Percentiles rank a stretch among this genome's conserved stretches.
phyloP scores from a whole-genome alignment of 1,140 invertebrate species.

The Babylonia areolata region DNA sequence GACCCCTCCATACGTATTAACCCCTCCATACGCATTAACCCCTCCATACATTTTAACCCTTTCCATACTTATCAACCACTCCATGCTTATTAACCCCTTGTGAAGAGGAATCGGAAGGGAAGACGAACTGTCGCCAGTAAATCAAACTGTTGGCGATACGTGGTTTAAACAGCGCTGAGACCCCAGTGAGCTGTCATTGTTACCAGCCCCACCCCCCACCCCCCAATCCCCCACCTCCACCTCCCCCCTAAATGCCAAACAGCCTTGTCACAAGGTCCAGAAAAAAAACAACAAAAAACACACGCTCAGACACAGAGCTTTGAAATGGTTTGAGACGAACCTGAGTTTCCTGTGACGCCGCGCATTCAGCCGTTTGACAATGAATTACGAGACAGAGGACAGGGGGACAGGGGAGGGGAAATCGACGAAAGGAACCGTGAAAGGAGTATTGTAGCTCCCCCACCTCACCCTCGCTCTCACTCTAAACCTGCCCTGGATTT shows the following conservation, averaged over 20 bases:
- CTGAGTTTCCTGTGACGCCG: conserved; percentile 11
- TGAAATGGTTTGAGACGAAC: neutral
- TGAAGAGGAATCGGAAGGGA: neutral
- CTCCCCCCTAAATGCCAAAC: neutral
- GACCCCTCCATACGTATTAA: too few relatives aligned
- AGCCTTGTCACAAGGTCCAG: neutral
- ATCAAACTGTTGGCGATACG: neutral
- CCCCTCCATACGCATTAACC: too few relatives aligned
- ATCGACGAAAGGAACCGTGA: too few relatives aligned
- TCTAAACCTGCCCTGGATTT: too few relatives aligned
- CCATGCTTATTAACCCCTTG: too few relatives aligned
- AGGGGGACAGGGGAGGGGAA: neutral
- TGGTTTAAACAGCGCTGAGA: neutral
- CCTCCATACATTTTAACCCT: too few relatives aligned
- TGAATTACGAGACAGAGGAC: conserved; percentile 19
- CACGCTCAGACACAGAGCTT: neutral
- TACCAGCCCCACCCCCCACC: neutral
- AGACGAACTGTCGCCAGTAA: neutral
- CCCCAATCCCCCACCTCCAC: neutral
- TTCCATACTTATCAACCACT: neutral
- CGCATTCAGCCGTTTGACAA: neutral
- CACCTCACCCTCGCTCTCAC: too few relatives aligned
- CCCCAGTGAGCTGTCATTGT: too few relatives aligned
- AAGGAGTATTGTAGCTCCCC: too few relatives aligned
- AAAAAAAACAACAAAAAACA: too few relatives aligned